A percentile compares a stretch with the other conserved stretches of the same genome.
These are phyloP conservation scores for Varanus salvator DNA, from an alignment of 2,113 vertebrate genomes.

Conservation along the genomic window DNA sequence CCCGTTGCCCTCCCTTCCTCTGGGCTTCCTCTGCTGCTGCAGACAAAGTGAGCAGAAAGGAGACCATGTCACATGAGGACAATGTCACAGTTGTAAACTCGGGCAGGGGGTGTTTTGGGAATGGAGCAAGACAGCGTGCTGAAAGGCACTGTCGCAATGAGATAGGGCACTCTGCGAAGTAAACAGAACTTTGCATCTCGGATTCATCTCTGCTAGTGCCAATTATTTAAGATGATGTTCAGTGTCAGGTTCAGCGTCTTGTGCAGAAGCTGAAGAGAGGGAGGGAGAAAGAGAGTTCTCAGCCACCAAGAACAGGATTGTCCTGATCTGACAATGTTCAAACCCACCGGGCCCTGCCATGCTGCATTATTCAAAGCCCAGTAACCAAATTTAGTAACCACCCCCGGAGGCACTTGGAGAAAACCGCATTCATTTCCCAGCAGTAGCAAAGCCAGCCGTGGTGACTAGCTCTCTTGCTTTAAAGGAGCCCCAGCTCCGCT, in stretches of 20 bases:
- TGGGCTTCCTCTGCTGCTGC: not conserved
- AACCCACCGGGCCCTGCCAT: slow-evolving; percentile 71
- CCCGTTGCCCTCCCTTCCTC: not conserved
- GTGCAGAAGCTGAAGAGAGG: slow-evolving; percentile 36
- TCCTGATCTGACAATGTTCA: slow-evolving; percentile 68
- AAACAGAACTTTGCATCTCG: slow-evolving; percentile 68
- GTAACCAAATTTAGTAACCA: slow-evolving; percentile 74
- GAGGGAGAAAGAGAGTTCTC: slow-evolving; percentile 53
- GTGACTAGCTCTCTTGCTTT: slow-evolving; percentile 7
- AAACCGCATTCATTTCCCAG: slow-evolving; percentile 58
- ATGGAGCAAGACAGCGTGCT: not conserved
- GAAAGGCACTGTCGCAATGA: slow-evolving; percentile 60
- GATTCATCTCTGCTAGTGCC: slow-evolving; percentile 66
- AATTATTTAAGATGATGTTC: slow-evolving; percentile 73
- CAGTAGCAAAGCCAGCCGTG: slow-evolving; percentile 16
- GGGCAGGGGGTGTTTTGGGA: not conserved
- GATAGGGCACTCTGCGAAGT: slow-evolving; percentile 60
- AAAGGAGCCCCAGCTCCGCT: slow-evolving; percentile 49
- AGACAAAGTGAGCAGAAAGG: not conserved
- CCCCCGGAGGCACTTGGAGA: slow-evolving; percentile 55
- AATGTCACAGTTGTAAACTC: not conserved
- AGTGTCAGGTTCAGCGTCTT: slow-evolving; percentile 65
- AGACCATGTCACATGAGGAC: not conserved
- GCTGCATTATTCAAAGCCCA: slow-evolving; percentile 74
- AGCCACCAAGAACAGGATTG: slow-evolving; percentile 68